Conservation (phyloP, 2,888 invertebrate genomes). For the Pachliopta kotzebuea region DNA sequence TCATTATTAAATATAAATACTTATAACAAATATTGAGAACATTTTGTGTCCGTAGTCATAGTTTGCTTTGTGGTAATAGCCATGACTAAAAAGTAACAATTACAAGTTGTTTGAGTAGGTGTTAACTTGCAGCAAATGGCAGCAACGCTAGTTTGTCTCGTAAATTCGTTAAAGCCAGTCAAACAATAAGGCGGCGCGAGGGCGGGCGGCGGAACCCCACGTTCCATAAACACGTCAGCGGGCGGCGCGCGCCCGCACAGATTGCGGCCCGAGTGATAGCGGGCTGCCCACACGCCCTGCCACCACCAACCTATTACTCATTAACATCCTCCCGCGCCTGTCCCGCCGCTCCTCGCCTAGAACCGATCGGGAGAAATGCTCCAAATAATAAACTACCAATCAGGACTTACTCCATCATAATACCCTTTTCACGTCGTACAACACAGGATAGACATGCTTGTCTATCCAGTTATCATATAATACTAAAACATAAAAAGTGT, state of each 20-base stretch:
- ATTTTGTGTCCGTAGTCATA: not conserved
- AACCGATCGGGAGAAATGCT: not conserved
- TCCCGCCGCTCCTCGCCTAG: slow-evolving; percentile 3
- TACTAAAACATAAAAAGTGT: too few species aligned
- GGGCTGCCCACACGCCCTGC: slow-evolving; percentile 51
- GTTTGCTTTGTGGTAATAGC: slow-evolving; percentile 1
- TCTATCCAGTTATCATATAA: not conserved
- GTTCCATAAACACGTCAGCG: slow-evolving; percentile 72
- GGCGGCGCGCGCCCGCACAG: slow-evolving; percentile 63
- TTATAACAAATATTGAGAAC: not conserved
- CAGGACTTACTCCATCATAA: not conserved
- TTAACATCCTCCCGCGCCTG: slow-evolving; percentile 36
- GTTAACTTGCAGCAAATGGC: slow-evolving; percentile 39
- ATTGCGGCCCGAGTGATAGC: slow-evolving; percentile 61
- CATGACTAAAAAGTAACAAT: slow-evolving; percentile 22
- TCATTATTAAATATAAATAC: not conserved
- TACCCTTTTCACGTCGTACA: too few species aligned
- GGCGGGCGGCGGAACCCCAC: slow-evolving; percentile 61
- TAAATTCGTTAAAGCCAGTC: slow-evolving; percentile 65
- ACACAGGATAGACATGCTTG: too few species aligned
- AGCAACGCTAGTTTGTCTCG: slow-evolving; percentile 49
- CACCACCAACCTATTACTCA: slow-evolving; percentile 45
- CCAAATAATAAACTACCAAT: not conserved
- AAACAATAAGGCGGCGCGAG: slow-evolving; percentile 70
- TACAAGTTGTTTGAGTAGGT: slow-evolving; percentile 31